Evolutionary conservation across 2,797 vertebrate species (phyloP).

Genomic region (Rhynchonycteris naso): DNA sequence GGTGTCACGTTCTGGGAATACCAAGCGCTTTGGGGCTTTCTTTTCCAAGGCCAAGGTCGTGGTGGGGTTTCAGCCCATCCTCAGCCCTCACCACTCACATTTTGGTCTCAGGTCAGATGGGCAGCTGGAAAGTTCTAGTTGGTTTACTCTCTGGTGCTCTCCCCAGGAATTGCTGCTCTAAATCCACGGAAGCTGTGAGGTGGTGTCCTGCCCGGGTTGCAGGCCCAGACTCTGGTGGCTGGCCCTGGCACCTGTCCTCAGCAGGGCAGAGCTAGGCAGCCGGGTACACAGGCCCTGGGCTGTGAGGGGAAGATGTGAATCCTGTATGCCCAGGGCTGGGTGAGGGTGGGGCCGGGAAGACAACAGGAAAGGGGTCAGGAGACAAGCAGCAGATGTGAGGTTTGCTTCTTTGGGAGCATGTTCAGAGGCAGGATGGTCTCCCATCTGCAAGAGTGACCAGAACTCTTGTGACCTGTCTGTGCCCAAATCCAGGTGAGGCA

Average conservation of each 20-base stretch:
- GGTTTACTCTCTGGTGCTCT: constrained; percentile 65
- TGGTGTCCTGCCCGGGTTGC: background rate
- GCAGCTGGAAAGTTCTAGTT: constrained; percentile 27
- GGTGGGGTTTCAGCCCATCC: background rate
- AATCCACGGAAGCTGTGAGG: constrained; percentile 63
- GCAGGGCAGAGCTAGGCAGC: background rate
- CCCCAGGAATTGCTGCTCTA: constrained; percentile 60
- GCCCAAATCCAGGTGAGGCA: background rate
- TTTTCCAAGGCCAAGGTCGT: background rate
- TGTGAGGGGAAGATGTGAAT: background rate
- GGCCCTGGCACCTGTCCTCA: background rate
- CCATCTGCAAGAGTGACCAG: background rate
- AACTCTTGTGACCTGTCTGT: background rate
- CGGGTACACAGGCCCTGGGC: background rate
- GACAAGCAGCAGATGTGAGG: rapidly evolving
- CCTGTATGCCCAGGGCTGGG: background rate
- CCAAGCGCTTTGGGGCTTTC: background rate
- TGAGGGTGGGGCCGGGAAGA: background rate
- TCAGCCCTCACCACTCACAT: background rate
- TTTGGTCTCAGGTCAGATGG: background rate
- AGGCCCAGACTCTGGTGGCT: background rate
- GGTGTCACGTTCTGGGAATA: background rate
- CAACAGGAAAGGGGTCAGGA: background rate
- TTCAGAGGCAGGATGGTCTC: background rate
- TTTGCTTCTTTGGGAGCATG: background rate